Percentiles rank a stretch among this genome's conserved stretches.
phyloP scores from a whole-genome alignment of 2,797 vertebrate genomes.

The Urophycis tenuis region DNA sequence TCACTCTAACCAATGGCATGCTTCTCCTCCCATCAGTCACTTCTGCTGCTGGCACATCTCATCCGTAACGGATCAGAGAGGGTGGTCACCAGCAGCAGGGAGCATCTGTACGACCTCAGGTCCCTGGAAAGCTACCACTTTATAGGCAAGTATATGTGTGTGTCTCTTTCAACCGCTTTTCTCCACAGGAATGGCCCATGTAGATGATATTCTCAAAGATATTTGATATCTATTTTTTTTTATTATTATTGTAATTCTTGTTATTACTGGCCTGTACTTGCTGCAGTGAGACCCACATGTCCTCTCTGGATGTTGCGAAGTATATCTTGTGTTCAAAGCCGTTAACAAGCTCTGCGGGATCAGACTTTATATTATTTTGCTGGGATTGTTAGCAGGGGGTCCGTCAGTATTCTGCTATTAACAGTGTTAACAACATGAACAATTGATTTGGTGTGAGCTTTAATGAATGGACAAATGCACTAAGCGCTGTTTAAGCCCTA shows the following conservation, averaged over 20 bases:
- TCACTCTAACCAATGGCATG: slow-evolving; percentile 4
- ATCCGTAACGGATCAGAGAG: slow-evolving; percentile 98
- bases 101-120: slow-evolving; percentile 98
- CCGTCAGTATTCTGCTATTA: slow-evolving; percentile 10
- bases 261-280: background rate
- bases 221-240: background rate
- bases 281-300: background rate
- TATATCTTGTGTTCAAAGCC: no score
- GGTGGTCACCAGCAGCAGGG: slow-evolving; percentile 96
- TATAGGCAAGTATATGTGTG: slow-evolving; percentile 80
- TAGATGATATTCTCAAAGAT: background rate
- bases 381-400: background rate
- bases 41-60: slow-evolving; percentile 93
- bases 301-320: no score
- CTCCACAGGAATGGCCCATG: slow-evolving; percentile 7
- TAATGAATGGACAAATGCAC: slow-evolving; percentile 30
- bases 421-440: slow-evolving; percentile 26
- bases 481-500: slow-evolving; percentile 45
- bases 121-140: slow-evolving; percentile 98
- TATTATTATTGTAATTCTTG: background rate
- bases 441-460: slow-evolving; percentile 41
- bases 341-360: background rate
- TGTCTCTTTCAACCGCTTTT: background rate
- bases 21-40: slow-evolving; percentile 70
- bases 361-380: background rate